Percentiles rank a stretch among this genome's conserved stretches.
phyloP scores from a whole-genome alignment of 2,888 invertebrate species.

The Ochropacha duplaris region DNA sequence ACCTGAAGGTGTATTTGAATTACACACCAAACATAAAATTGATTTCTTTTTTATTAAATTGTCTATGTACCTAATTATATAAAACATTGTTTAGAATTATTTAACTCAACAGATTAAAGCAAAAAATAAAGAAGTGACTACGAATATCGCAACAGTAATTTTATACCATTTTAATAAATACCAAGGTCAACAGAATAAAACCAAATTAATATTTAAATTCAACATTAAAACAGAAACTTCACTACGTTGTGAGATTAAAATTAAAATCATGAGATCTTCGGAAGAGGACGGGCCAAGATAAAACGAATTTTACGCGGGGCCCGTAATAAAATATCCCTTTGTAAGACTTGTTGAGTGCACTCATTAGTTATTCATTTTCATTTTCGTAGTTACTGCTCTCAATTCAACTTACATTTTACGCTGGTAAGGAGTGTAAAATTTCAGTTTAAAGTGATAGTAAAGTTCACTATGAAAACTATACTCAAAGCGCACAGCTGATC shows the following conservation, averaged over 20 bases:
- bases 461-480: conserved; percentile 26
- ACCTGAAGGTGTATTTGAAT: no score
- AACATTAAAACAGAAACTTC: conserved; percentile 29
- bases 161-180: conserved; percentile 16
- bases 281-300: conserved; percentile 38
- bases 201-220: conserved; percentile 35
- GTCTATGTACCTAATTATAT: no score
- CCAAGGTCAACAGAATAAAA: conserved; percentile 19
- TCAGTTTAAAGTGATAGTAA: conserved; percentile 33
- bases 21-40: no score
- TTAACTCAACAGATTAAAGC: no score
- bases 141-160: conserved; percentile 15
- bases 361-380: conserved; percentile 76
- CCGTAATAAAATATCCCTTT: conserved; percentile 61
- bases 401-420: conserved; percentile 49
- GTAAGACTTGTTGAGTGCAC: conserved; percentile 62
- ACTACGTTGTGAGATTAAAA: conserved; percentile 44
- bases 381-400: conserved; percentile 60
- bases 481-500: conserved; percentile 27
- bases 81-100: background rate
- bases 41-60: no score
- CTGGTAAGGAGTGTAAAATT: conserved; percentile 11
- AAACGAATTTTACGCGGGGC: conserved; percentile 41
- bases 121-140: conserved; percentile 18
- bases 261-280: conserved; percentile 36